Evolutionary conservation across 1,140 invertebrate species (phyloP), one percentile per base, ranked within the genome.

Genomic region (Ceratina japonica): DNA sequence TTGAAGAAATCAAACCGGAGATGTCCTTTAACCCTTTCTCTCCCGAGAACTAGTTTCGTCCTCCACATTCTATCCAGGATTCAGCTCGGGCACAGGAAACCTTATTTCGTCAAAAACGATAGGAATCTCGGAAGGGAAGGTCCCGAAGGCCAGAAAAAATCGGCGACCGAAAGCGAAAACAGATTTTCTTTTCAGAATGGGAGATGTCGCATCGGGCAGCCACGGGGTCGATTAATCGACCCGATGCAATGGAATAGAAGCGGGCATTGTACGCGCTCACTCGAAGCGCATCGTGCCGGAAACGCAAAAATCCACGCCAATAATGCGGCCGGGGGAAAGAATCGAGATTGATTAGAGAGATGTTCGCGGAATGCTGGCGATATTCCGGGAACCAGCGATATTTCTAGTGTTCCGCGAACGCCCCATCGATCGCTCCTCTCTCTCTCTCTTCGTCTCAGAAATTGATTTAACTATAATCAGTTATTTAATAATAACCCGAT

Each of bases 1-100:
- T 79, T 68, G 70, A 79, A 84, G 82, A 83, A 82, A 68, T 84
- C 71, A 64, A 65, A 79, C 75, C 75, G 81, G 82, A 20, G 54
- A 63, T 20, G 71, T 54, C 59, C 70, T 68, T 56, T 77, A 63
- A 49, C 15, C 58, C 51, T 49, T 61, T 52, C 22, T 37, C 49
- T 1, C 15, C 18, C 10, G n/a, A 10, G 59, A 77, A 77, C 66
- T 71, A 77, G 75, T 52, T 37, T 37, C 37, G 7, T 37, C 37
- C 7, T 37, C 37, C 37, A 37, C 37, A 7, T 37, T 7, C 37
- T 7, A 7, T 3, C 37, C 3, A 37, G 37, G 7, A 37, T 2
- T 37, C 37, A 7, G 7, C 37, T 37, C 37, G 37, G 2, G 7
- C 7, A 37, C 3, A 37, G 7, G 7, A 37, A 37, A 37, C 7